Percentiles rank a stretch among this genome's conserved stretches.
These are phyloP conservation scores for Trachelus stipa DNA, from an alignment of 2,888 invertebrate genomes.

Conservation along the genomic window DNA sequence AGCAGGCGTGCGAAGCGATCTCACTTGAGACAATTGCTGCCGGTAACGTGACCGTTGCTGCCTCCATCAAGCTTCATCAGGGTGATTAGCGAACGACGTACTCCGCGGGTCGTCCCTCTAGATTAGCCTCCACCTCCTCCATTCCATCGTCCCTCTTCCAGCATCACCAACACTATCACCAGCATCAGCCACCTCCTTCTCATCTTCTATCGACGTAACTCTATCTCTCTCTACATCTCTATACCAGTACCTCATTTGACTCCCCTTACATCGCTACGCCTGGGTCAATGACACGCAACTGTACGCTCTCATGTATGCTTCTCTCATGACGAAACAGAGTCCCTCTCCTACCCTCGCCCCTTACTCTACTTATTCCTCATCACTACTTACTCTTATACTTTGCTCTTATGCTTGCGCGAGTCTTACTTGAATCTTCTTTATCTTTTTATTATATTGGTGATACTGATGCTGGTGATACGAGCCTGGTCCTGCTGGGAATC, in stretches of 20 bases:
- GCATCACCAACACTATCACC: not conserved
- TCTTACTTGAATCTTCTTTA: not conserved
- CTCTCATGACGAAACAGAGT: not conserved
- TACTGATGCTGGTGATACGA: not conserved
- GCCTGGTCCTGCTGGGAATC: not conserved
- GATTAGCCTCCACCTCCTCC: slow-evolving; percentile 34
- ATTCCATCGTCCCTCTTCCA: not conserved
- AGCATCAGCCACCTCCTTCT: slow-evolving; percentile 11
- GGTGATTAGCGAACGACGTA: slow-evolving; percentile 41
- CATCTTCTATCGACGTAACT: not conserved
- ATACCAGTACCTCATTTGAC: not conserved
- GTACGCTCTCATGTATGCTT: not conserved
- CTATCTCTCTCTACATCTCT: not conserved
- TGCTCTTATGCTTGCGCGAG: not conserved
- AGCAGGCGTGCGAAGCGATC: slow-evolving; percentile 52
- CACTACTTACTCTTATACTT: not conserved
- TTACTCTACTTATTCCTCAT: not conserved
- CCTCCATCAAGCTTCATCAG: slow-evolving; percentile 42
- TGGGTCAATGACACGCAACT: slow-evolving; percentile 13
- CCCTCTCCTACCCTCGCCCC: not conserved
- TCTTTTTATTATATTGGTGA: not conserved
- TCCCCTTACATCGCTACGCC: not conserved
- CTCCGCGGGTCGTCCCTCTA: slow-evolving; percentile 44
- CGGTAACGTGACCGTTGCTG: slow-evolving; percentile 21
- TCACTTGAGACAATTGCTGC: slow-evolving; percentile 47